Evolutionary conservation across 1,140 invertebrate species (phyloP).

Genomic region (Microplitis demolitor): DNA sequence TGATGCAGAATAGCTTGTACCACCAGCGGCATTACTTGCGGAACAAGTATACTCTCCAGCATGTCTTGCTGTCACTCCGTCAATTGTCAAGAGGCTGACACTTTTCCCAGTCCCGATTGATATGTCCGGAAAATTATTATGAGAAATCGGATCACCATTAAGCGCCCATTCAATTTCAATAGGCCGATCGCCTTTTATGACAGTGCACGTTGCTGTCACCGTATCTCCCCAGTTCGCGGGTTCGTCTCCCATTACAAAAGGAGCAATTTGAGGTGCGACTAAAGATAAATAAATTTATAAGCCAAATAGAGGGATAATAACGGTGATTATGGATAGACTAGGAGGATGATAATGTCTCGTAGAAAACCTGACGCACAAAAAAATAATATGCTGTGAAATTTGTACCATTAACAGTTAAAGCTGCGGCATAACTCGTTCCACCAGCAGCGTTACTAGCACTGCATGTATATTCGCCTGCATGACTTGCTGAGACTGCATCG

Average conservation of each 20-base stretch:
- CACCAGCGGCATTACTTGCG: conserved; percentile 69
- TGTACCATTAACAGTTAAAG: conserved; percentile 60
- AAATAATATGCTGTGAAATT: neutral
- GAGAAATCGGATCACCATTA: conserved; percentile 57
- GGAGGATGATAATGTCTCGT: neutral
- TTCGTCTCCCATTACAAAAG: conserved; percentile 69
- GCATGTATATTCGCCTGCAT: conserved; percentile 83
- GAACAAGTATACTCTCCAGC: conserved; percentile 75
- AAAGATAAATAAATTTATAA: conserved; percentile 14
- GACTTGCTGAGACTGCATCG: conserved; percentile 72
- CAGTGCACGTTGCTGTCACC: conserved; percentile 71
- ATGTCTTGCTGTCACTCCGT: conserved; percentile 69
- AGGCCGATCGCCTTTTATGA: conserved; percentile 74
- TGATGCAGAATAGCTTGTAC: conserved; percentile 68
- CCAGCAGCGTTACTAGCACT: conserved; percentile 70
- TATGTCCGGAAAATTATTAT: conserved; percentile 67
- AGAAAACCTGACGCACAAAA: neutral
- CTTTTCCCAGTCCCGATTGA: conserved; percentile 70
- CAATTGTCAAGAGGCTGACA: conserved; percentile 73
- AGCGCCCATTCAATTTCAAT: conserved; percentile 70
- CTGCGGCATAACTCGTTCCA: conserved; percentile 44
- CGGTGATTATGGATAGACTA: neutral
- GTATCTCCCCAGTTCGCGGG: conserved; percentile 72
- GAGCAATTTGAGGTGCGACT: conserved; percentile 69
- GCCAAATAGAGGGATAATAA: neutral